A percentile compares a stretch with the other conserved stretches of the same genome.
Conservation (phyloP, 2,797 vertebrate genomes). For the Taeniopygia guttata region DNA sequence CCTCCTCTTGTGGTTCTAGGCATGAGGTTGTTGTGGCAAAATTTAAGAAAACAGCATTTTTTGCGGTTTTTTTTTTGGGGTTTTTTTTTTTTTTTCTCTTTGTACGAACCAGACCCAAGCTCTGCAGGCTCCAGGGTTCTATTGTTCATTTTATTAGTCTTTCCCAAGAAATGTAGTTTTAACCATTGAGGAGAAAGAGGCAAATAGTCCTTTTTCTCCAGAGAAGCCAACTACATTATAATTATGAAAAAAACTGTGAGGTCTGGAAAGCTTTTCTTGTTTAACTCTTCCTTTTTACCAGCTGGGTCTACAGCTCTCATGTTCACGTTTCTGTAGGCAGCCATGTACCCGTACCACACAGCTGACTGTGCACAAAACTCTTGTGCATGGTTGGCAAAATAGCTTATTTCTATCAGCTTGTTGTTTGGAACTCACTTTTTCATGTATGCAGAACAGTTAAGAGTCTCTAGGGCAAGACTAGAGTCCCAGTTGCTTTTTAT, state of each 20-base stretch:
- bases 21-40: constrained; percentile 9
- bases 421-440: not conserved
- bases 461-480: not conserved
- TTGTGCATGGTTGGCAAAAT: not conserved
- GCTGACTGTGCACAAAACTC: not conserved
- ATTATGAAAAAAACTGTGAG: not conserved
- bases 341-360: not conserved
- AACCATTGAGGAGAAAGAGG: constrained; percentile 24
- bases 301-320: not conserved
- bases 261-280: not conserved
- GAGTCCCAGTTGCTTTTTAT: constrained; percentile 11
- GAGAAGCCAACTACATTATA: not conserved
- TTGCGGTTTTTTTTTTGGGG: not conserved
- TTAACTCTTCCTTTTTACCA: not conserved
- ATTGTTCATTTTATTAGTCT: constrained; percentile 55
- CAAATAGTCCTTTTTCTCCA: not conserved
- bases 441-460: not conserved
- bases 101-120: not conserved
- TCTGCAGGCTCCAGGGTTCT: constrained; percentile 33
- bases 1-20: constrained; percentile 1
- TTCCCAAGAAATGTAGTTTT: constrained; percentile 42
- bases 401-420: not conserved
- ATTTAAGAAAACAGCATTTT: constrained; percentile 25
- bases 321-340: not conserved
- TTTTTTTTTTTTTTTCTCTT: constrained; percentile 12